phyloP scores from a whole-genome alignment of 2,797 vertebrate genomes.

The Anguilla pacifica region DNA sequence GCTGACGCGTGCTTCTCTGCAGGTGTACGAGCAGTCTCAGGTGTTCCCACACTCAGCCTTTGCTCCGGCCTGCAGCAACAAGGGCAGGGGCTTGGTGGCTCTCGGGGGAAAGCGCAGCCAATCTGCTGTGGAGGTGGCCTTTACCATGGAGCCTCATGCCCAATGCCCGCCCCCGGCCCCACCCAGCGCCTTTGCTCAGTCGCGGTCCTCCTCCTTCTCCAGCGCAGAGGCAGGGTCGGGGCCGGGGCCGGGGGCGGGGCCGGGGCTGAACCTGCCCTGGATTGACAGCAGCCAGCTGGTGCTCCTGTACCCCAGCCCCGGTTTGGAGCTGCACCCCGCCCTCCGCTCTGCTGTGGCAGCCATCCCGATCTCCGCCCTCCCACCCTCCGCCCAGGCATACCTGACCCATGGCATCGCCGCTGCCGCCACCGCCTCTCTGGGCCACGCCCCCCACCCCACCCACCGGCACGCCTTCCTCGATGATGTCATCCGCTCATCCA shows the following conservation, averaged over 20 bases:
- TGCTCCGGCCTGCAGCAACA: conserved; percentile 44
- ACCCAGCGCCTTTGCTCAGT: conserved; percentile 58
- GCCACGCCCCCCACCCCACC: conserved; percentile 42
- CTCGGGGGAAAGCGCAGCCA: conserved; percentile 62
- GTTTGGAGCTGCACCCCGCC: not conserved
- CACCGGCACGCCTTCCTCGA: not conserved
- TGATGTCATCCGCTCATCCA: conserved; percentile 40
- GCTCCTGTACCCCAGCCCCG: conserved; percentile 37
- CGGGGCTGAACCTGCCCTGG: not conserved
- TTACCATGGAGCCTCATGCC: conserved; percentile 53
- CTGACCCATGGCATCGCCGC: conserved; percentile 41
- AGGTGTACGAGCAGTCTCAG: conserved; percentile 43
- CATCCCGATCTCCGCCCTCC: conserved; percentile 21
- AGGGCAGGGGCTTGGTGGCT: conserved; percentile 47
- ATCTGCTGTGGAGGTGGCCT: conserved; percentile 63
- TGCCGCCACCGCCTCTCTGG: conserved; percentile 56
- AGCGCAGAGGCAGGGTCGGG: not conserved
- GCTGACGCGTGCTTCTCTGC: not conserved
- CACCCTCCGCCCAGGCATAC: conserved; percentile 31
- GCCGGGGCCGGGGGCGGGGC: too few species aligned
- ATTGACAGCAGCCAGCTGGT: conserved; percentile 18
- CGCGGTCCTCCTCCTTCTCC: conserved; percentile 65
- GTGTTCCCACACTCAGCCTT: conserved; percentile 33
- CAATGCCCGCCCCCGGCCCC: conserved; percentile 39
- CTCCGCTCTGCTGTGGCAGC: conserved; percentile 43